These are phyloP conservation scores for Micropterix aruncella DNA, from an alignment of 2,888 invertebrate genomes.

Conservation along the genomic window DNA sequence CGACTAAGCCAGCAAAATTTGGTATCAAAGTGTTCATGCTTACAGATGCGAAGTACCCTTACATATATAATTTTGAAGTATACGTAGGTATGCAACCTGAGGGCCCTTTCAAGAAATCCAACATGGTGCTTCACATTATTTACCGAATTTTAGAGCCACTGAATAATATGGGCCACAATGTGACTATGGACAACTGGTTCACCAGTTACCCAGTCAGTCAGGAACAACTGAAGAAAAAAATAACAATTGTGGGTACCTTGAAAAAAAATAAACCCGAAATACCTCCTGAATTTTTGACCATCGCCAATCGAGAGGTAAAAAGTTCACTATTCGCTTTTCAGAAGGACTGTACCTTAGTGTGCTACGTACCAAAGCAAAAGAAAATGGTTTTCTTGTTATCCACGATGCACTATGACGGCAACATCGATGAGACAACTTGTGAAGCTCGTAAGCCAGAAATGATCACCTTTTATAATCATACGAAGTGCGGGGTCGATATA, in stretches of 20 bases:
- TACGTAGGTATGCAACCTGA: background rate
- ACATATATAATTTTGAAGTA: background rate
- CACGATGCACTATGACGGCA: background rate
- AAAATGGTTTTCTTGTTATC: background rate
- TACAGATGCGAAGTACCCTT: background rate
- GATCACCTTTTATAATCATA: too few species aligned
- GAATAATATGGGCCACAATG: slow-evolving; percentile 1
- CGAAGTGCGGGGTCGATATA: background rate
- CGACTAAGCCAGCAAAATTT: background rate
- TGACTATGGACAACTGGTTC: background rate
- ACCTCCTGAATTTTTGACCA: background rate
- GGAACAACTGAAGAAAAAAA: background rate
- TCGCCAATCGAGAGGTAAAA: background rate
- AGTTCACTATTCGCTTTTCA: background rate
- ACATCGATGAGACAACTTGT: background rate
- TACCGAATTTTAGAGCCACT: background rate
- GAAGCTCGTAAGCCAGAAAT: background rate
- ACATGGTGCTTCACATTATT: background rate
- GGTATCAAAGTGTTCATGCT: background rate
- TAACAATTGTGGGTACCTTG: background rate
- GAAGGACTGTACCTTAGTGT: background rate
- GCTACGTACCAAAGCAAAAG: background rate
- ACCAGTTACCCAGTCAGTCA: background rate
- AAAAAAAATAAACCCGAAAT: background rate
- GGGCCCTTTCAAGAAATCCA: background rate